phyloP scores from a whole-genome alignment of 2,888 invertebrate genomes.

The Xestia ashworthii region DNA sequence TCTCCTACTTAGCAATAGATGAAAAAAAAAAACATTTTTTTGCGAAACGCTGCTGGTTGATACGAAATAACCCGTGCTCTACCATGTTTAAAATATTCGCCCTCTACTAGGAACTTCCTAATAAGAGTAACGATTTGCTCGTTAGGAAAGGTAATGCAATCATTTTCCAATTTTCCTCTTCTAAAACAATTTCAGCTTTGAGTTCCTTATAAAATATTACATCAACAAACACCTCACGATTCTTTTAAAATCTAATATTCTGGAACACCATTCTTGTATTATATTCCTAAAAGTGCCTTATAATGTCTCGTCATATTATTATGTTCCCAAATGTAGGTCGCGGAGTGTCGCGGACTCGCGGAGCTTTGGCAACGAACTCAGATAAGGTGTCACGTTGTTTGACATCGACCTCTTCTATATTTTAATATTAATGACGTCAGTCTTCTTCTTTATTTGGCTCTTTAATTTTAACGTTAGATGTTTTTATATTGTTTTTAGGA shows the following conservation, averaged over 20 bases:
- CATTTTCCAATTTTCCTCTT: slow-evolving; percentile 1
- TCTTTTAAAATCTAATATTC: slow-evolving; percentile 10
- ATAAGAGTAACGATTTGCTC: not conserved
- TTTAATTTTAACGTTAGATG: not conserved
- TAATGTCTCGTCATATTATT: slow-evolving; percentile 44
- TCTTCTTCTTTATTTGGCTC: slow-evolving; percentile 16
- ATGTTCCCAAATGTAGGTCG: slow-evolving; percentile 54
- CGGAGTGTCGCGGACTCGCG: slow-evolving; percentile 4
- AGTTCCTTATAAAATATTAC: slow-evolving; percentile 1
- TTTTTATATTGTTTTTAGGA: not conserved
- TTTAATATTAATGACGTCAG: slow-evolving; percentile 38
- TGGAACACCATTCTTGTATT: slow-evolving; percentile 18
- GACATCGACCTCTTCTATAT: slow-evolving; percentile 54
- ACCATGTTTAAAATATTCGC: not conserved
- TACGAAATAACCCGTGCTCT: not conserved
- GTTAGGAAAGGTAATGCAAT: not conserved
- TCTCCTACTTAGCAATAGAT: too few relatives aligned
- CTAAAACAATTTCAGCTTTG: not conserved
- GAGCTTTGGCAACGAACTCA: slow-evolving; percentile 46
- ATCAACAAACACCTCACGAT: slow-evolving; percentile 2
- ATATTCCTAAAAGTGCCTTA: slow-evolving; percentile 34
- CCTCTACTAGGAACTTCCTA: not conserved
- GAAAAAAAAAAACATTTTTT: not conserved
- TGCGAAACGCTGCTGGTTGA: not conserved
- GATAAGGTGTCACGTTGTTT: slow-evolving; percentile 49